Base-by-base conservation (phyloP, 1,140 invertebrate species). In the Heliconius eleuchia region DNA sequence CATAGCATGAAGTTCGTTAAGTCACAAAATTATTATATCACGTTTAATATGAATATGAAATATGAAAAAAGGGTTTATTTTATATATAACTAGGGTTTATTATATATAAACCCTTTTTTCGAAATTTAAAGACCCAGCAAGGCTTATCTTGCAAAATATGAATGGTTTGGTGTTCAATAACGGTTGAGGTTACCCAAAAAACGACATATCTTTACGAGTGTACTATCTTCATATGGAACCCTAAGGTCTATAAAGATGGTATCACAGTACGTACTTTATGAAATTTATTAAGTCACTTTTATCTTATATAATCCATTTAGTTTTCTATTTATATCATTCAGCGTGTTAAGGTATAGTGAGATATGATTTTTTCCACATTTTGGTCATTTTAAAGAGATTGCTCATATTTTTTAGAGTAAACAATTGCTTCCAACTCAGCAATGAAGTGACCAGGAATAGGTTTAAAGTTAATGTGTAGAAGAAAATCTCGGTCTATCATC, bases 191-290 rank as follows among this genome's bases (percentile, higher is more conserved):
- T 60, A 34, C 55, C 57, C 57, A 13, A 66, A 76, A 76, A 66
- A 55, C 74, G 52, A 30, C 39, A 55, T 66, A 66, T 76, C 74
- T 76, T 46, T 76, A 76, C 42, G 74, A 34, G 11, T 75, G 42
- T 46, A 13, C 27, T 76, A 76, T 76, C 74, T 70, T 66, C 23
- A 76, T n/a, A 76, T 23, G 42, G 37, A 73, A 30, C 71, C 76
- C 76, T 77, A 50, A 77, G 76, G 70, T 37, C 71, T 66, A 37
- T 55, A 77, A 77, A 77, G 76, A 77, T 77, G 4, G 34, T 72
- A 73, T 77, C 76, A 7, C 46, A 19, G 50, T 46, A 57, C 11
- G 34, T 42, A 19, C 57, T 57, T 57, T 57, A 57, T 57, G n/a
- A 57, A 23, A 19, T 57, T 57, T n/a, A 23, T 57, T n/a, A 57